Evolutionary conservation across 1,140 invertebrate species (phyloP).

Genomic region (Hyphantria cunea): DNA sequence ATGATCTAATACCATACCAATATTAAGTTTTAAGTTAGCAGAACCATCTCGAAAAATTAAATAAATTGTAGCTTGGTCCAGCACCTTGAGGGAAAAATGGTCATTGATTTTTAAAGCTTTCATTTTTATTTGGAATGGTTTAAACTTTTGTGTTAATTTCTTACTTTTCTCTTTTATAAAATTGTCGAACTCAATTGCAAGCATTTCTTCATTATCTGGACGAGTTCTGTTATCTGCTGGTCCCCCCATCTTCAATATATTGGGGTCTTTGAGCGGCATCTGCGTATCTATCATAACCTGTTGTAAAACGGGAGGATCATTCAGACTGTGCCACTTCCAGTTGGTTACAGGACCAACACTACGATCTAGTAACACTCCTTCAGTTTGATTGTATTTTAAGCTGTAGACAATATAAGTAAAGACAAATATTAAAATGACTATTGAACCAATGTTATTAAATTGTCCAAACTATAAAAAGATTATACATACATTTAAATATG

Average conservation of each 20-base stretch:
- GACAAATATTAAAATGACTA: no score
- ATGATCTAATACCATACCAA: conserved; percentile 73
- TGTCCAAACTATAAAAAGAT: no score
- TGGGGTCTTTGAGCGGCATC: conserved; percentile 66
- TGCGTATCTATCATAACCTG: conserved; percentile 75
- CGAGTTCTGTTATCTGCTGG: conserved; percentile 43
- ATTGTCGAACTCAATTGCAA: conserved; percentile 73
- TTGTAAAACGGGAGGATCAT: conserved; percentile 71
- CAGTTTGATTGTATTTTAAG: conserved; percentile 72
- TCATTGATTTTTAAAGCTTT: conserved; percentile 77
- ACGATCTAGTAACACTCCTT: conserved; percentile 70
- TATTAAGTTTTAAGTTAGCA: conserved; percentile 65
- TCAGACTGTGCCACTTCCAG: conserved; percentile 76
- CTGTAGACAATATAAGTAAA: conserved; percentile 19
- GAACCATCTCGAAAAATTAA: conserved; percentile 65
- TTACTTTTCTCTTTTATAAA: conserved; percentile 73
- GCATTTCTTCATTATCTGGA: conserved; percentile 70
- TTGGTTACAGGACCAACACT: conserved; percentile 65
- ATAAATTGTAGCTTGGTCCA: conserved; percentile 71
- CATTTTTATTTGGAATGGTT: conserved; percentile 74
- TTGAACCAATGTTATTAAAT: no score
- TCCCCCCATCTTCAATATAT: conserved; percentile 58
- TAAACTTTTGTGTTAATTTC: conserved; percentile 65
- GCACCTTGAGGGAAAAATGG: conserved; percentile 66
- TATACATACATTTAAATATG: no score